phyloP scores from a whole-genome alignment of 2,797 vertebrate species.

The Xerus rutilus region DNA sequence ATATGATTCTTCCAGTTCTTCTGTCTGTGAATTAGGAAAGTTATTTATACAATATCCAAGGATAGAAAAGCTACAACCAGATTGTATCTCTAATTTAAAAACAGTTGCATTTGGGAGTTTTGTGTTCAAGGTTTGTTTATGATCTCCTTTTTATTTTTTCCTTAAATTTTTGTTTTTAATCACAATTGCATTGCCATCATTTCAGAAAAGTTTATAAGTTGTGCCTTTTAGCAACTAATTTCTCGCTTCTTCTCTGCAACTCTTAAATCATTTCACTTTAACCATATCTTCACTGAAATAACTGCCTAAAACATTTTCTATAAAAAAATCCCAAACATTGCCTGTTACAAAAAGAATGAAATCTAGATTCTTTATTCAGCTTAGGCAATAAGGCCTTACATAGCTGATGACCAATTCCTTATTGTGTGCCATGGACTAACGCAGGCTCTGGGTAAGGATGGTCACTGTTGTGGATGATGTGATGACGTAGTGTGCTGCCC shows the following conservation, averaged over 20 bases:
- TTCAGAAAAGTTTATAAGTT: constrained; percentile 48
- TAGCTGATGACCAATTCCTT: background rate
- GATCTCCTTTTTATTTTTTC: constrained; percentile 65
- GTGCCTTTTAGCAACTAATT: constrained; percentile 11
- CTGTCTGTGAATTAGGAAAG: constrained; percentile 67
- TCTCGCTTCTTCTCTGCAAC: background rate
- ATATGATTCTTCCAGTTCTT: constrained; percentile 58
- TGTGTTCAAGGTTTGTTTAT: constrained; percentile 59
- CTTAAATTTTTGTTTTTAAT: constrained; percentile 54
- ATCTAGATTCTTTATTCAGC: background rate
- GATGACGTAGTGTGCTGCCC: background rate
- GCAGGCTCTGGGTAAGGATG: background rate
- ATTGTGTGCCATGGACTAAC: accelerated
- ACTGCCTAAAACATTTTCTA: constrained; percentile 31
- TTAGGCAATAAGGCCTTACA: background rate
- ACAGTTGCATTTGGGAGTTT: constrained; percentile 60
- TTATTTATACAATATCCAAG: constrained; percentile 75
- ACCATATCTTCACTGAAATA: constrained; percentile 18
- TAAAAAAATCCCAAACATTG: background rate
- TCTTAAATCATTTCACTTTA: constrained; percentile 4
- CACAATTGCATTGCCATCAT: constrained; percentile 26
- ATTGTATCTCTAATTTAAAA: constrained; percentile 76
- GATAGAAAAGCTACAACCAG: constrained; percentile 74
- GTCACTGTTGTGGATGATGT: background rate
- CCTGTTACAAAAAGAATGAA: constrained; percentile 2